Evolutionary conservation across 2,888 invertebrate species (phyloP).

Genomic region (Brachylomia viminalis): DNA sequence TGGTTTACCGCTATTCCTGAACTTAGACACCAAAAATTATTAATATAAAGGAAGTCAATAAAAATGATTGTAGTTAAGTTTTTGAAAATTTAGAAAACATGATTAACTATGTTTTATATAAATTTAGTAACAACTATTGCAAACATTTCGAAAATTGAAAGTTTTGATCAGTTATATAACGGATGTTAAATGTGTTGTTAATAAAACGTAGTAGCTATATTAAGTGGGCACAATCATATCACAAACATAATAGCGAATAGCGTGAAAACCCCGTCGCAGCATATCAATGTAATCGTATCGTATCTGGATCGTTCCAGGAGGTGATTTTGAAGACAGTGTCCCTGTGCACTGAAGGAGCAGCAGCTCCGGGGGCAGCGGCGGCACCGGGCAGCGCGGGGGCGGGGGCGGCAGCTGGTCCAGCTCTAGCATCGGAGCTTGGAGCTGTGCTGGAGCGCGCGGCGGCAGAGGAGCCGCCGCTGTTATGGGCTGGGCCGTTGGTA

Average conservation of each 20-base stretch:
- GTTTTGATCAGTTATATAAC: not conserved
- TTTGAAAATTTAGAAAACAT: not conserved
- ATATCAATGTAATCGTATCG: not conserved
- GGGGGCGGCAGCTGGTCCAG: conserved; percentile 74
- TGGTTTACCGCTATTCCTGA: not conserved
- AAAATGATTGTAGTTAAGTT: not conserved
- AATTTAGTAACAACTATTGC: not conserved
- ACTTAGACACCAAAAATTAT: not conserved
- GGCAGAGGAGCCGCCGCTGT: conserved; percentile 95
- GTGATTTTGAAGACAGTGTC: conserved; percentile 93
- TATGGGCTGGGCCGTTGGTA: conserved; percentile 95
- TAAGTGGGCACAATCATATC: not conserved
- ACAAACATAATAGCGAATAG: not conserved
- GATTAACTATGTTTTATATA: no score
- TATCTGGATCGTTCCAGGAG: conserved; percentile 90
- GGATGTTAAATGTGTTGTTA: not conserved
- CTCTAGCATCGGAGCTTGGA: conserved; percentile 77
- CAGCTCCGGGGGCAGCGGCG: conserved; percentile 75
- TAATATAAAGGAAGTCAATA: not conserved
- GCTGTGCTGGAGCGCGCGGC: conserved; percentile 92
- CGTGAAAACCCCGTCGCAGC: not conserved
- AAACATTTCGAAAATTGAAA: not conserved
- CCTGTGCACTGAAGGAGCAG: conserved; percentile 77
- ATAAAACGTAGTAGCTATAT: not conserved
- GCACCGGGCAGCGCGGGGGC: conserved; percentile 75